These are phyloP conservation scores for Montipora efflorescens DNA, from an alignment of 64 coral and sea anemone genomes.

Conservation along the genomic window DNA sequence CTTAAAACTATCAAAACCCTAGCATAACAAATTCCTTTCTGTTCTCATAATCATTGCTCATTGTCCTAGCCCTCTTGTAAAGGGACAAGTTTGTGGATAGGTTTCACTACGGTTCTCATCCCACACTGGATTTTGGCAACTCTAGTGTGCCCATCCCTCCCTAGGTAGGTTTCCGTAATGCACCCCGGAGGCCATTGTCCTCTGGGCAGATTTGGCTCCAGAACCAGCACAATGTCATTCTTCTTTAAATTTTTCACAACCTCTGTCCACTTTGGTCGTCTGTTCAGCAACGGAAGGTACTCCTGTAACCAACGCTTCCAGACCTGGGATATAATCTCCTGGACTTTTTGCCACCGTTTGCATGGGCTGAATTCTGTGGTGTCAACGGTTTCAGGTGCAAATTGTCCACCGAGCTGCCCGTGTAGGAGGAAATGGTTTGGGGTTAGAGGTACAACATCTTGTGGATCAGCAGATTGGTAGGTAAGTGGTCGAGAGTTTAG, in stretches of 20 bases:
- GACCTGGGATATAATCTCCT: constrained; percentile 57
- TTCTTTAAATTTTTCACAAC: constrained; percentile 22
- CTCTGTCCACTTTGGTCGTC: constrained; percentile 55
- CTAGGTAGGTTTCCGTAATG: background rate
- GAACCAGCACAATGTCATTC: background rate
- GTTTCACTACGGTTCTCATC: background rate
- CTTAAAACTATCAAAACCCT: background rate
- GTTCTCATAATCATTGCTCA: no score
- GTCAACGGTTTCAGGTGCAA: constrained; percentile 68
- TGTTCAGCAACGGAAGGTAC: constrained; percentile 63
- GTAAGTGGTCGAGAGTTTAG: constrained; percentile 57
- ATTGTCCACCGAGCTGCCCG: constrained; percentile 59
- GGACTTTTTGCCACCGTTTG: constrained; percentile 65
- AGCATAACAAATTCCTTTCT: background rate
- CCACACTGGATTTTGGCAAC: constrained; percentile 15
- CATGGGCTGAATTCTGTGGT: constrained; percentile 46
- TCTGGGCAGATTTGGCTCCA: background rate
- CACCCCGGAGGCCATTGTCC: constrained; percentile 33
- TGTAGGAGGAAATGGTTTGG: constrained; percentile 11
- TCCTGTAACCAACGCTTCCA: constrained; percentile 69
- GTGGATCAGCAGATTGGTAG: constrained; percentile 53
- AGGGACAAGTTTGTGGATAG: constrained; percentile 29
- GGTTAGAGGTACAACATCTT: constrained; percentile 18
- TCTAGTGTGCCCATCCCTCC: constrained; percentile 22
- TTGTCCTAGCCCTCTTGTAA: background rate